These are phyloP conservation scores for Thamnaconus septentrionalis DNA, from an alignment of 2,113 vertebrate genomes.

Conservation along the genomic window DNA sequence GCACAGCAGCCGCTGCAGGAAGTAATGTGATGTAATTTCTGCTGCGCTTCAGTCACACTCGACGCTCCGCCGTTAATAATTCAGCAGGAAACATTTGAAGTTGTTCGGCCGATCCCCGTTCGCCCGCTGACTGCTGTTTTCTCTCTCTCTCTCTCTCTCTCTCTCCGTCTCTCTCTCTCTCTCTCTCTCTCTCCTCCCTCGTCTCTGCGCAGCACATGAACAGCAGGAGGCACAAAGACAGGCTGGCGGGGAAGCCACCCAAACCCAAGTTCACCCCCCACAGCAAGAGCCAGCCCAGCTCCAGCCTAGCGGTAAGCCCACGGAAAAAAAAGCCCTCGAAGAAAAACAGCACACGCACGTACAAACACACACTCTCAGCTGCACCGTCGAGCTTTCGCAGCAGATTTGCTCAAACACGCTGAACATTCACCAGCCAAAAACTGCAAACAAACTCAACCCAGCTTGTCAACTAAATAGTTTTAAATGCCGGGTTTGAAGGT, in stretches of 20 bases:
- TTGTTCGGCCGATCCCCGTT: constrained; percentile 49
- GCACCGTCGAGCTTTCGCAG: no score
- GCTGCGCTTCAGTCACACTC: constrained; percentile 35
- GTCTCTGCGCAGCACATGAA: constrained; percentile 87
- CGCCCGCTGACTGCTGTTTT: constrained; percentile 43
- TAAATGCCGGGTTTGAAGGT: no score
- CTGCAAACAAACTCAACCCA: no score
- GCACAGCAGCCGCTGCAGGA: constrained; percentile 23
- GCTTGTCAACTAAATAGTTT: no score
- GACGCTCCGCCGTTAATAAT: constrained; percentile 46
- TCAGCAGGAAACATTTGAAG: constrained; percentile 53
- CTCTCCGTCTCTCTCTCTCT: no score
- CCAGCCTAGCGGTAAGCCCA: constrained; percentile 85
- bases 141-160: not conserved
- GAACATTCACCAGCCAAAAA: no score
- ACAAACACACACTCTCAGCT: constrained; percentile 25
- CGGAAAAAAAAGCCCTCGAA: constrained; percentile 40
- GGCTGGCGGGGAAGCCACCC: constrained; percentile 91
- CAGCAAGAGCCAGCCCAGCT: constrained; percentile 88
- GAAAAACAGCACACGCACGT: constrained; percentile 16
- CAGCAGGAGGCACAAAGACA: constrained; percentile 95
- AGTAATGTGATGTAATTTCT: constrained; percentile 43
- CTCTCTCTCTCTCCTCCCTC: no score
- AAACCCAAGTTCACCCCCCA: constrained; percentile 94
- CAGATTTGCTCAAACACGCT: no score